Base-by-base conservation (phyloP, 2,797 vertebrate species). In the Craterocephalus amniculus region DNA sequence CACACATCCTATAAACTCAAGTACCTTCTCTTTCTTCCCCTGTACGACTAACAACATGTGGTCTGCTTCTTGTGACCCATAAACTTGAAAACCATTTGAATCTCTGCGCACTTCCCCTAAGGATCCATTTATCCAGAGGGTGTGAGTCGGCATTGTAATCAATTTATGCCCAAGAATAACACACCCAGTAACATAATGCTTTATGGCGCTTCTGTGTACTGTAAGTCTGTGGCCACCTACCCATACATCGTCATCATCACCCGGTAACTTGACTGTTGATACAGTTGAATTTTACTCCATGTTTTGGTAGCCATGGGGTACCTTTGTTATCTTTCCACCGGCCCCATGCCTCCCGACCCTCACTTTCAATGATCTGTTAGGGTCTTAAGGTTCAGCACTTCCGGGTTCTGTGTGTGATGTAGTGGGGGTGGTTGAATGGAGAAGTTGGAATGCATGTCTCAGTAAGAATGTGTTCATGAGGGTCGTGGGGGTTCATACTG, bases 291-390 rank as follows among this genome's bases (percentile, higher is more conserved):
- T 79, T 81, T 54, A 76, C 71, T 87, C 88, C 49, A 68, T 93
- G 87, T 92, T 92, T 92, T 88, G 76, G 83, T 88, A 92, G 88
- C 87, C 82, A 70, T 86, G 83, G 89, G 83, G 86, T 89, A 84
- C 76, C 89, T 73, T 69, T 91, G 87, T 92, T 92, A 80, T 90
- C 81, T 79, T 91, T 81, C 79, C 67, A 78, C 36, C 81, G 80
- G 72, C 80, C 84, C 80, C 58, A 66, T 86, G 81, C 61, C 79
- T 83, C 67, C 63, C 51, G 13, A 67, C 58, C 70, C 60, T 76
- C 34, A 27, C 67, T 83, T 86, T 83, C 81, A 87, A 89, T 85
- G 81, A 79, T 80, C 35, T 78, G 63, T 22, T 75, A 24, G 36
- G 84, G 74, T 80, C 83, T 74, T 62, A 65, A 63, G 75, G 76